Evolutionary conservation across 37 sponge, comb jelly and placozoan genomes (phyloP).

Genomic region (Crambe crambe): DNA sequence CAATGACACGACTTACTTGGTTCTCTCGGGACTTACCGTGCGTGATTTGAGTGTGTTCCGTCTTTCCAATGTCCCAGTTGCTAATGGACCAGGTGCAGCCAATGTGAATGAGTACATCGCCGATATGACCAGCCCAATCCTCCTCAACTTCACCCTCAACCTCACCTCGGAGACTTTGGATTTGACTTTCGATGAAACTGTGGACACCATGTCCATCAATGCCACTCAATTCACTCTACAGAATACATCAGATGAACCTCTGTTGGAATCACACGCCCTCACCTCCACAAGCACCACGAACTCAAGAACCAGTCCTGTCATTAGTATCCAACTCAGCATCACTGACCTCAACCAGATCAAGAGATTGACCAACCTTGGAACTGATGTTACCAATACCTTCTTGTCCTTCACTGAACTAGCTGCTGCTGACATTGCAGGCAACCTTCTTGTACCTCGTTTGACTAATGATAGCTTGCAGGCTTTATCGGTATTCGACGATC

Average conservation of each 20-base stretch:
- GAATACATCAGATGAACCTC: conserved; percentile 38
- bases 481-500: conserved; percentile 42
- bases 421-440: conserved; percentile 52
- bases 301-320: conserved; percentile 32
- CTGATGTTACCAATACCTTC: conserved; percentile 63
- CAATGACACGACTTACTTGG: conserved; percentile 69
- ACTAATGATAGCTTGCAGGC: conserved; percentile 42
- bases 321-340: conserved; percentile 44
- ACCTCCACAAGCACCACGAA: conserved; percentile 29
- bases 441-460: conserved; percentile 31
- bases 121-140: conserved; percentile 60
- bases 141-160: conserved; percentile 75
- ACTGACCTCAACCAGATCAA: conserved; percentile 80
- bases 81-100: conserved; percentile 29
- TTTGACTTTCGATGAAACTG: conserved; percentile 85
- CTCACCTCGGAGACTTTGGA: conserved; percentile 54
- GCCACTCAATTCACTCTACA: conserved; percentile 77
- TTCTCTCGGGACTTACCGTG: conserved; percentile 37
- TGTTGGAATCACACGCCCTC: conserved; percentile 33
- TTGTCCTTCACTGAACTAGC: conserved; percentile 59
- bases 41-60: conserved; percentile 59
- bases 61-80: conserved; percentile 28
- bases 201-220: conserved; percentile 72
- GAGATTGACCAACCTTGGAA: conserved; percentile 52
- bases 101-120: conserved; percentile 44